Percentiles rank a stretch among this genome's conserved stretches.
Evolutionary conservation across 2,797 vertebrate genomes (phyloP).

Genomic region (Malurus leucopterus): DNA sequence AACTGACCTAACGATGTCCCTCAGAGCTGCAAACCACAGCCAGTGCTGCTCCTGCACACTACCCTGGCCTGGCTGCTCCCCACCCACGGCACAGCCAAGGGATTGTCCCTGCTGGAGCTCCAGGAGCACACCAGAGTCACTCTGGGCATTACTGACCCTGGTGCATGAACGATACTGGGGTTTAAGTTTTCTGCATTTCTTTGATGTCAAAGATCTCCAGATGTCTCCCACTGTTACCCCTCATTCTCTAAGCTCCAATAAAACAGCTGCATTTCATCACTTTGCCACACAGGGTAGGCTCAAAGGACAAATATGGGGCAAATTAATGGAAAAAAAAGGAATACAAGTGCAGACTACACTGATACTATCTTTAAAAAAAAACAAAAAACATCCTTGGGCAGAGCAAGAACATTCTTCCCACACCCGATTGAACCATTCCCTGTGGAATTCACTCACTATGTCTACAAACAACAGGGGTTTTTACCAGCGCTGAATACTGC

Average conservation of each 20-base stretch:
- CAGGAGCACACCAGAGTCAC: not conserved
- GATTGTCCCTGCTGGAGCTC: not conserved
- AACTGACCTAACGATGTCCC: constrained; percentile 34
- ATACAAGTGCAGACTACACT: not conserved
- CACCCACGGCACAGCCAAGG: not conserved
- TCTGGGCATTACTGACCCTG: not conserved
- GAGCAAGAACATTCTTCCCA: not conserved
- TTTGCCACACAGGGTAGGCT: not conserved
- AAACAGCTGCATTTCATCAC: not conserved
- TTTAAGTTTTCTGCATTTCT: not conserved
- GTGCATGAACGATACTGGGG: rapidly evolving
- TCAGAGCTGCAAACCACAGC: constrained; percentile 8
- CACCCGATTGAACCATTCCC: not conserved
- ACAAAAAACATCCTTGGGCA: not conserved
- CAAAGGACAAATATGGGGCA: not conserved
- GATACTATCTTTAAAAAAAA: not conserved
- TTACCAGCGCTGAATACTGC: not conserved
- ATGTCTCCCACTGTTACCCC: no score
- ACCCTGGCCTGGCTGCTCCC: not conserved
- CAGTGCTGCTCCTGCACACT: not conserved
- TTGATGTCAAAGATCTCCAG: not conserved
- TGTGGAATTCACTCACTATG: rapidly evolving
- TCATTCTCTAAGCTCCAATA: no score
- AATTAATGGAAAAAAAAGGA: not conserved
- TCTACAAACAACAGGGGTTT: not conserved